Evolutionary conservation across 2,888 invertebrate genomes (phyloP), one percentile per base, ranked within the genome.

Genomic region (Drosophila aldrichi): DNA sequence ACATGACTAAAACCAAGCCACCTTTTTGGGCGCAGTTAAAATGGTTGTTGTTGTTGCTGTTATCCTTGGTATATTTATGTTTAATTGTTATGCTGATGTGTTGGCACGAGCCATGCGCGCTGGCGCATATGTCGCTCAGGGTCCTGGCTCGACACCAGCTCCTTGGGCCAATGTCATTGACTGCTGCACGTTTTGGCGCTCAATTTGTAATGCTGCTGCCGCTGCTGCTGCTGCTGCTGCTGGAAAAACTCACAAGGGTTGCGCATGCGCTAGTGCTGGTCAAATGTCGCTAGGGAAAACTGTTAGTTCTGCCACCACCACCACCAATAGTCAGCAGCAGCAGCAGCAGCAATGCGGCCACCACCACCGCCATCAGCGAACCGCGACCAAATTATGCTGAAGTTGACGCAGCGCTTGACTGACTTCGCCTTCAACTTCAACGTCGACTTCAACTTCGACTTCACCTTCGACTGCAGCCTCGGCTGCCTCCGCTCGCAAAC

Each of bases 331-430:
- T 22, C 18, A 5, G 22, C 22, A 14, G 22, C 46, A 16, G 46
- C 46, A 46, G 22, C 44, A 25, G 3, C 43, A 25, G 4, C 22
- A 25, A 1, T 16, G 8, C 22, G 36, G 10, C 29, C 69, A 66
- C 41, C 58, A 68, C 41, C 64, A 49, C 52, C 55, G 65, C 61
- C 63, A 67, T 57, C 87, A 84, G 46, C 84, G 75, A 81, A 86
- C 82, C 85, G 85, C 85, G 73, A 86, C 85, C 88, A 88, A 87
- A 87, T 88, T 88, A 88, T 87, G 75, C 86, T 52, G 43, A 63
- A 66, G 76, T 76, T 75, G 75, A 76, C 60, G 84, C 79, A 81
- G 75, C 85, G 86, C 83, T 88, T 86, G 76, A 80, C 83, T 87
- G 88, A 74, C 58, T 84, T 52, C 51, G 64, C 56, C 77, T 78